Conservation (phyloP, 2,888 invertebrate species). For the Sturmia bella region DNA sequence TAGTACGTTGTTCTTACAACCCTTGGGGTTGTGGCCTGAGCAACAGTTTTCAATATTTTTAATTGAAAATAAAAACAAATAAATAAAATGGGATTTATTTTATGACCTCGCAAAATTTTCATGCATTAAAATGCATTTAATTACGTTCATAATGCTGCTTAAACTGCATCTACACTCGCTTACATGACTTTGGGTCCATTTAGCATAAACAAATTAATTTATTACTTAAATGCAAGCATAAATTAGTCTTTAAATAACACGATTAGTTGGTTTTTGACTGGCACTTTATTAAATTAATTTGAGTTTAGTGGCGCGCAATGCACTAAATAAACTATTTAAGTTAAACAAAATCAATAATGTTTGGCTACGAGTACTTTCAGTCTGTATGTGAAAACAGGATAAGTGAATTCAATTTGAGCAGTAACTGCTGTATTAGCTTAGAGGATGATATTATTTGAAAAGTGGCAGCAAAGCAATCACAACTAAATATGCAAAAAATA, state of each 20-base stretch:
- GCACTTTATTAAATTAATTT: conserved; percentile 57
- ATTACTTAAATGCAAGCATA: conserved; percentile 4
- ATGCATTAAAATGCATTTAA: conserved; percentile 14
- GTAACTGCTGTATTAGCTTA: conserved; percentile 10
- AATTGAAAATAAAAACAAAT: background rate
- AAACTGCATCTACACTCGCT: background rate
- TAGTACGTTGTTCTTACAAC: too few species aligned
- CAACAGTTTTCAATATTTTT: too few species aligned
- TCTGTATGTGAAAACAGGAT: conserved; percentile 3
- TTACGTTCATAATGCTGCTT: background rate
- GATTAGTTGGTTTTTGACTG: conserved; percentile 37
- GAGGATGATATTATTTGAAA: background rate
- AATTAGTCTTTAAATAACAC: conserved; percentile 26
- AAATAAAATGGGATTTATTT: background rate
- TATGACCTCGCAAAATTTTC: background rate
- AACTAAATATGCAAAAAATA: background rate
- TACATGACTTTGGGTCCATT: background rate
- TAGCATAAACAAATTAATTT: conserved; percentile 7
- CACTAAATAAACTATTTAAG: conserved; percentile 32
- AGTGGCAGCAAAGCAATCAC: background rate
- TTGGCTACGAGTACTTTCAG: background rate
- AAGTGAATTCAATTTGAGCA: conserved; percentile 20
- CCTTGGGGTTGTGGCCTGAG: too few species aligned
- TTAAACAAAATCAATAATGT: conserved; percentile 23
- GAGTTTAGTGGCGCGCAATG: conserved; percentile 1